Evolutionary conservation across 2,797 vertebrate species (phyloP), one percentile per base, ranked within the genome.

Genomic region (Cryptoblepharus egeriae): DNA sequence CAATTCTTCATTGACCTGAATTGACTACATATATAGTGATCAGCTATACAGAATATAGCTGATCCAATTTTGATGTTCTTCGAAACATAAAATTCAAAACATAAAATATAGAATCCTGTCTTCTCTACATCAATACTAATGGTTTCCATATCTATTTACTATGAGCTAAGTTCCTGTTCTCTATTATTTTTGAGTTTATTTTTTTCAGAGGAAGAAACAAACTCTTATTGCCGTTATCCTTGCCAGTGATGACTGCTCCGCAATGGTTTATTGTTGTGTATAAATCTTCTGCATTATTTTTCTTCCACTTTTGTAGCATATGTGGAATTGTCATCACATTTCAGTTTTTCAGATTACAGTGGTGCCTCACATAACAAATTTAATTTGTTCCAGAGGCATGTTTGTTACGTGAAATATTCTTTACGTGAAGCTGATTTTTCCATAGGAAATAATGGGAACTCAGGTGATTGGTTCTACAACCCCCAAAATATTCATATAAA

Each of bases 81-180:
- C 26, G 68, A 68, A 75, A 75, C 67, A 74, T 37, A 60, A 32
- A 75, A 35, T 52, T n/a, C 60, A 67, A 61, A n/a, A 69, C 15
- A 3, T 55, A n/a, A n/a, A n/a, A n/a, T 18, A 22, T 63, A 55
- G 18, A 55, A 30, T 71, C 63, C 58, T 82, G 58, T 24, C 45
- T 49, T 81, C 32, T 70, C 55, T 75, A 55, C 75, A 75, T 68
- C 39, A 45, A n/a, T 26, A 28, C 60, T 77, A 63, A 77, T 70
- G 26, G 32, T 77, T 64, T 72, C 35, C 58, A 55, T 9, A 77
- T 30, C 68, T 26, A 71, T 22, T 32, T 71, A 77, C 39, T 15
- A n/a, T 32, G 58, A 64, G 35, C 18, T 26, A 45, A 83, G 58
- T 28, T 16, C 26, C 7, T 76, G 16, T 61, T 61, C 55, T 70